phyloP scores from a whole-genome alignment of 2,888 invertebrate species.

The Hypomecis atomaria region DNA sequence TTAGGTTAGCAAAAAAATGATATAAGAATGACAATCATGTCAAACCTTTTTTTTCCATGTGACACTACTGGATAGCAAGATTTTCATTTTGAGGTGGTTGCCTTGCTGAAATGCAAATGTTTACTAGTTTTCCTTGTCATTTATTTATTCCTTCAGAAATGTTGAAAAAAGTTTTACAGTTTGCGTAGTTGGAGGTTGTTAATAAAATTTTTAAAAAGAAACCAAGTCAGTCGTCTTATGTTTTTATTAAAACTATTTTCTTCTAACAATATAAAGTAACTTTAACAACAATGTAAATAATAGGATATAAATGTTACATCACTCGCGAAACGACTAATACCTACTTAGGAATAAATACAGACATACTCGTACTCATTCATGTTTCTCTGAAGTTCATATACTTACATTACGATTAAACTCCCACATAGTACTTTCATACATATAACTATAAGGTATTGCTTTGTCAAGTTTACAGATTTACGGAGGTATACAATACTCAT shows the following conservation, averaged over 20 bases:
- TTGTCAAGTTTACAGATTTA: too few relatives aligned
- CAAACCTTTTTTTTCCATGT: constrained; percentile 84
- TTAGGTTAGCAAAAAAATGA: constrained; percentile 85
- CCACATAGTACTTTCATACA: too few relatives aligned
- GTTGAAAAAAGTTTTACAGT: constrained; percentile 10
- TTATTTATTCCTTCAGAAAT: not conserved
- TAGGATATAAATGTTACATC: not conserved
- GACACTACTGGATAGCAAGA: constrained; percentile 80
- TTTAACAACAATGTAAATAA: not conserved
- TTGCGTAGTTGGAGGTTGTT: not conserved
- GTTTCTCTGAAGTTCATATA: not conserved
- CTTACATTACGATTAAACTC: too few relatives aligned
- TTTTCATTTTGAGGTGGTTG: constrained; percentile 79
- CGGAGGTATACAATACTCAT: too few relatives aligned
- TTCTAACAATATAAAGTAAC: not conserved
- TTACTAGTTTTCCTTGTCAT: constrained; percentile 48
- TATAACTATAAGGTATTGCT: too few relatives aligned
- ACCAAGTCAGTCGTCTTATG: constrained; percentile 12
- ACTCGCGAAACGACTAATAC: constrained; percentile 29
- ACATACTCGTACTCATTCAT: constrained; percentile 11
- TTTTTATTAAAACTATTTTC: constrained; percentile 29
- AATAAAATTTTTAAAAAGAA: constrained; percentile 10
- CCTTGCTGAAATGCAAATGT: constrained; percentile 71
- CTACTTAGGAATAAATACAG: constrained; percentile 1
- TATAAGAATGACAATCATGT: constrained; percentile 81